A percentile compares a stretch with the other conserved stretches of the same genome.
Conservation (phyloP, 2,113 vertebrate species). For the Lycaon pictus region DNA sequence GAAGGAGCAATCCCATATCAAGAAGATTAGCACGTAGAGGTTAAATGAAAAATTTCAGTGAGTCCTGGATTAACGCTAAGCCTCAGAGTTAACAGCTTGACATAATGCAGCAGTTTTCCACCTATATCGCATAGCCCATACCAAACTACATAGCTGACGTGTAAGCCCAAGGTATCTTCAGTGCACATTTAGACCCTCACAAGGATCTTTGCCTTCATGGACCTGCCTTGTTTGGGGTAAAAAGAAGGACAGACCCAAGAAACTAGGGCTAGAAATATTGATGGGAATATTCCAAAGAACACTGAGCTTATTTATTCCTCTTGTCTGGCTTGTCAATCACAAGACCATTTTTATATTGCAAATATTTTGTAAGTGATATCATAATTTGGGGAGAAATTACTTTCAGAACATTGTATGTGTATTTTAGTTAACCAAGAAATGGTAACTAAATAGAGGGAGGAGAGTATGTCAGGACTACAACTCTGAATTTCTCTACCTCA, state of each 20-base stretch:
- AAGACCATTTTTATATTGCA: not conserved
- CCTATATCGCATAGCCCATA: not conserved
- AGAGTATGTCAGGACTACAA: not conserved
- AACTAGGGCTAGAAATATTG: not conserved
- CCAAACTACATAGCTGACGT: not conserved
- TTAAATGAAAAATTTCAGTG: slow-evolving; percentile 44
- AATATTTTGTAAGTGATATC: slow-evolving; percentile 1
- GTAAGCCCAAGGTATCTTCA: not conserved
- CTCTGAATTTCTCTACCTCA: not conserved
- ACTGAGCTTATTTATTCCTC: not conserved
- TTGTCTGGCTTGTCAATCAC: not conserved
- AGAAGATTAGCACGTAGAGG: slow-evolving; percentile 63
- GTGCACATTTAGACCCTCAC: not conserved
- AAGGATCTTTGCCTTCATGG: not conserved
- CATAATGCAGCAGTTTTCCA: slow-evolving; percentile 62
- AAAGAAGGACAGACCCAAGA: not conserved
- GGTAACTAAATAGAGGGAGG: not conserved
- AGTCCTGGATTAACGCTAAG: slow-evolving; percentile 67
- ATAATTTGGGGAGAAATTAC: not conserved
- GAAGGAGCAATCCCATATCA: not conserved
- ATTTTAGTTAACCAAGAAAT: not conserved
- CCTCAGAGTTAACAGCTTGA: slow-evolving; percentile 31
- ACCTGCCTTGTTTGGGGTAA: not conserved
- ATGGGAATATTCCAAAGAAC: not conserved
- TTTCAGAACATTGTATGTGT: not conserved